Percentiles rank a stretch among this genome's conserved stretches.
These are phyloP conservation scores for Leptothorax acervorum DNA, from an alignment of 2,888 invertebrate species.

Conservation along the genomic window DNA sequence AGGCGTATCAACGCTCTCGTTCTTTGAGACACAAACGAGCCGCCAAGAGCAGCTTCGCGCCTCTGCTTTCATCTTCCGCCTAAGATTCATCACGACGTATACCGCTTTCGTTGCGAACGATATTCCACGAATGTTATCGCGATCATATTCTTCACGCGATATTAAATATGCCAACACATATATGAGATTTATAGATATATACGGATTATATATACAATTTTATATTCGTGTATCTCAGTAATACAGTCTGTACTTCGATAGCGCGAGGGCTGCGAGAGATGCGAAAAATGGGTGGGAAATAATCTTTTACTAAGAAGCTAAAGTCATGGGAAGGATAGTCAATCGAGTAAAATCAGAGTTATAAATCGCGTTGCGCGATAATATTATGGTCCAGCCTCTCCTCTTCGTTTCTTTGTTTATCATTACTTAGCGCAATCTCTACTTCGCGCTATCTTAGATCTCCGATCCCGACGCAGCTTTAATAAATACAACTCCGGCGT, in stretches of 20 bases:
- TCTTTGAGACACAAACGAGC: conserved; percentile 34
- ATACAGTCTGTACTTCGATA: neutral
- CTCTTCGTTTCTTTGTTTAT: conserved; percentile 69
- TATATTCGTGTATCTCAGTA: neutral
- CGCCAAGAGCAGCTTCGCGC: conserved; percentile 9
- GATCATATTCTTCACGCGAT: conserved; percentile 3
- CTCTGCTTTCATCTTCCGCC: conserved; percentile 31
- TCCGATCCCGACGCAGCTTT: conserved; percentile 71
- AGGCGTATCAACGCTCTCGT: conserved; percentile 48
- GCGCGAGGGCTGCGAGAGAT: neutral
- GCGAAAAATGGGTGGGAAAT: conserved; percentile 29
- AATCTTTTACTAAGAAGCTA: conserved; percentile 42
- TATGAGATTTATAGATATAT: conserved; percentile 15
- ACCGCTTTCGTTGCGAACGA: neutral
- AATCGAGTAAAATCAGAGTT: conserved; percentile 61
- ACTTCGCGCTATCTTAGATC: conserved; percentile 67
- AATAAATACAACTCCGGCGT: conserved; percentile 75
- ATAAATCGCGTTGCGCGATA: conserved; percentile 57
- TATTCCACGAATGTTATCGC: conserved; percentile 45
- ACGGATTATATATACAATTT: neutral
- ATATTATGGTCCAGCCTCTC: conserved; percentile 43
- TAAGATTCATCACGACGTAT: conserved; percentile 19
- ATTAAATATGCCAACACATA: conserved; percentile 3
- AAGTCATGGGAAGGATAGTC: conserved; percentile 52
- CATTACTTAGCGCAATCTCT: conserved; percentile 62